Evolutionary conservation across 2,113 vertebrate genomes (phyloP).

Genomic region (Halichoerus grypus): DNA sequence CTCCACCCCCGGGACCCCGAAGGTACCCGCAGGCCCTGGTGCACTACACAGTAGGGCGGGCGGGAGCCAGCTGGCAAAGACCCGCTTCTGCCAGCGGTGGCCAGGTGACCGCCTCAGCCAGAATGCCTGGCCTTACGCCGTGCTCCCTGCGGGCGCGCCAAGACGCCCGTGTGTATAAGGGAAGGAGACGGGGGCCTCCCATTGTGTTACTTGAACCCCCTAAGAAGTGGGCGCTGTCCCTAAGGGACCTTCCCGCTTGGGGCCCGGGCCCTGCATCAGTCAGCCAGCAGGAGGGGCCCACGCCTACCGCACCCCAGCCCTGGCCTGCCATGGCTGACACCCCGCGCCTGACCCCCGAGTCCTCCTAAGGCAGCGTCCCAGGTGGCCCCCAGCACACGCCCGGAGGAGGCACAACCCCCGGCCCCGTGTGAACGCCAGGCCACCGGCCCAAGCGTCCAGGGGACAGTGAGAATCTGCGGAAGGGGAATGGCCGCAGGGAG

Average conservation of each 20-base stretch:
- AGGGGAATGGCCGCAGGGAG: neutral
- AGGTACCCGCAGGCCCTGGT: neutral
- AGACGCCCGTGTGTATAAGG: neutral
- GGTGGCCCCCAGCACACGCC: neutral
- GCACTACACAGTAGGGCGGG: neutral
- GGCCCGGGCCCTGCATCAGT: neutral
- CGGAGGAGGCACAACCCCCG: neutral
- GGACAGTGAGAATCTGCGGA: neutral
- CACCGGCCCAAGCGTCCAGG: neutral
- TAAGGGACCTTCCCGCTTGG: neutral
- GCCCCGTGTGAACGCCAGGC: neutral
- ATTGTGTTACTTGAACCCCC: fast-evolving
- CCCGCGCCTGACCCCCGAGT: fast-evolving
- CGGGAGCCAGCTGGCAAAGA: fast-evolving
- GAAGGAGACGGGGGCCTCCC: neutral
- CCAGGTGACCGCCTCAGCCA: neutral
- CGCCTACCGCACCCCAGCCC: neutral
- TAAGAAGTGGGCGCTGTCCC: neutral
- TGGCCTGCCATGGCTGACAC: neutral
- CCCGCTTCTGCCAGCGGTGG: fast-evolving
- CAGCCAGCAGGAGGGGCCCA: neutral
- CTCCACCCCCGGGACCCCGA: neutral
- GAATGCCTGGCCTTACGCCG: neutral
- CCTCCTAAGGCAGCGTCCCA: neutral
- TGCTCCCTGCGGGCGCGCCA: neutral